Evolutionary conservation across 2,797 vertebrate genomes (phyloP).

Genomic region (Phrynocephalus vlangalii): DNA sequence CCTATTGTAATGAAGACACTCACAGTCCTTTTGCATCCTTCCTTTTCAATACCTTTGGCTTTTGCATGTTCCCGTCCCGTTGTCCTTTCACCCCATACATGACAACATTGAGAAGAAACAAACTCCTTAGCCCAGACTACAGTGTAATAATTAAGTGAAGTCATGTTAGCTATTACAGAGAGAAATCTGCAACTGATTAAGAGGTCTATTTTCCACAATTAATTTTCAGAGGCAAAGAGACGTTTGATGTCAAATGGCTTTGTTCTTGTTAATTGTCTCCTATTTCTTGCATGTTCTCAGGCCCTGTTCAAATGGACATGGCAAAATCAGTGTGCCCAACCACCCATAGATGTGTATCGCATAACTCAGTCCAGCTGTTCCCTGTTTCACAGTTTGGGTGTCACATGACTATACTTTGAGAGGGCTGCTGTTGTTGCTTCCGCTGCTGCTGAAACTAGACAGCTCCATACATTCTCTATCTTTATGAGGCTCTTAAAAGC

Average conservation of each 20-base stretch:
- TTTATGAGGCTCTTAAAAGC: background rate
- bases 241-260: constrained; percentile 64
- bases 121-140: constrained; percentile 36
- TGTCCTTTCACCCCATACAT: constrained; percentile 26
- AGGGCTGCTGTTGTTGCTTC: background rate
- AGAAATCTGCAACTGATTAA: constrained; percentile 64
- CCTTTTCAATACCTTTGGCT: constrained; percentile 57
- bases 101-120: constrained; percentile 50
- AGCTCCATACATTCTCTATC: background rate
- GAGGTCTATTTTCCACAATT: constrained; percentile 66
- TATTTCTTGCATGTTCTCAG: constrained; percentile 50
- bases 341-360: background rate
- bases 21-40: constrained; percentile 28
- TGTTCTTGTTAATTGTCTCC: constrained; percentile 58
- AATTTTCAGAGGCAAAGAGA: constrained; percentile 71
- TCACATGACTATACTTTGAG: background rate
- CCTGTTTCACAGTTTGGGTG: background rate
- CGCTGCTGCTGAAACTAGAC: background rate
- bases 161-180: constrained; percentile 53
- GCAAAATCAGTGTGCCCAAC: background rate
- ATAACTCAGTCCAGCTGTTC: fast-evolving
- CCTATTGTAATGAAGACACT: constrained; percentile 11
- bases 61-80: constrained; percentile 38
- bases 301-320: constrained; percentile 40
- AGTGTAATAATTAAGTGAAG: constrained; percentile 37